Evolutionary conservation across 1,140 invertebrate species (phyloP).

Genomic region (Maconellicoccus hirsutus): DNA sequence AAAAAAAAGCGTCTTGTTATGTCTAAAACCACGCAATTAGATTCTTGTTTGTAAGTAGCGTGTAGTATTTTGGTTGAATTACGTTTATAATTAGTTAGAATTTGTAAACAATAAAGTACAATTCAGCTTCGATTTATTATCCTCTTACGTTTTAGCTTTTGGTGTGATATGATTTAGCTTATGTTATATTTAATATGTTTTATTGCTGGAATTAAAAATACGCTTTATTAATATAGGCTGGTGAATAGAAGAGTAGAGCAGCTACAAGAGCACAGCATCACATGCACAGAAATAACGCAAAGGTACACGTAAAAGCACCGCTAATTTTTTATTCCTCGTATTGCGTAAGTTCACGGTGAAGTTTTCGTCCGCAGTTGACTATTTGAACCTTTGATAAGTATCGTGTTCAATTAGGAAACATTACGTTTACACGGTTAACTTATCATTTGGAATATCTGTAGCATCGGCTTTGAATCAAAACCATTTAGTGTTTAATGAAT

Average conservation of each 20-base stretch:
- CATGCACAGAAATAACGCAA: conserved; percentile 53
- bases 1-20: background rate
- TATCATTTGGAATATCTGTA: too few species aligned
- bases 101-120: too few species aligned
- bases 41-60: conserved; percentile 18
- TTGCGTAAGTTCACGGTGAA: too few species aligned
- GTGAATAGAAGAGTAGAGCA: conserved; percentile 55
- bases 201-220: background rate
- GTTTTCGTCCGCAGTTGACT: background rate
- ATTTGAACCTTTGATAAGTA: too few species aligned
- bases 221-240: conserved; percentile 37
- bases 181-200: background rate
- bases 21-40: conserved; percentile 6
- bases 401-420: too few species aligned
- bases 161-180: background rate
- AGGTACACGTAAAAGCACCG: conserved; percentile 37
- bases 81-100: too few species aligned
- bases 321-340: background rate
- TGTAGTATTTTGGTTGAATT: background rate
- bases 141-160: too few species aligned
- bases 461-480: too few species aligned
- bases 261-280: conserved; percentile 53
- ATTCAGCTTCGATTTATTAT: too few species aligned
- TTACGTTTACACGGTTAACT: too few species aligned
- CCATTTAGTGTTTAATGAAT: too few species aligned